phyloP scores from a whole-genome alignment of 1,140 invertebrate species.

The Aphaenogaster rudis region DNA sequence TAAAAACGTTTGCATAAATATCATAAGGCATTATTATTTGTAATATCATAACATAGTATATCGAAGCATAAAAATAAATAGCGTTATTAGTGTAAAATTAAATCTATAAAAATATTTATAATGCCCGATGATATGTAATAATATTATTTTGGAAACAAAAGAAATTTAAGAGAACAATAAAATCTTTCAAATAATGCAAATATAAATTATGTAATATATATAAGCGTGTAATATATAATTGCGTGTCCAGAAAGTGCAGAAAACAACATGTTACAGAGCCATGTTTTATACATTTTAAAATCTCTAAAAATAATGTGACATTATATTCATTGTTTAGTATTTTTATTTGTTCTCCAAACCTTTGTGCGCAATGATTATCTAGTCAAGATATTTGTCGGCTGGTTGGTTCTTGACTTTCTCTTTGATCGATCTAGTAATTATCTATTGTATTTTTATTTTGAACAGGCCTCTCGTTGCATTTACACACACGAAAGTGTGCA shows the following conservation, averaged over 20 bases:
- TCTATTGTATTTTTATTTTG: not conserved
- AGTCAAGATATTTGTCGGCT: not conserved
- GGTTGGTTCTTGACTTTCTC: not conserved
- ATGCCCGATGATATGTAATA: not conserved
- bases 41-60: not conserved
- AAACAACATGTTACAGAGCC: not conserved
- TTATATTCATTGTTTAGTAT: not conserved
- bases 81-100: not conserved
- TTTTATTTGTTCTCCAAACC: not conserved
- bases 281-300: not conserved
- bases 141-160: not conserved
- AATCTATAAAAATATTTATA: not conserved
- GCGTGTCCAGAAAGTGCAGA: not conserved
- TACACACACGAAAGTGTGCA: not conserved
- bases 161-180: not conserved
- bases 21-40: not conserved
- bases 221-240: not conserved
- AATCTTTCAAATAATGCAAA: not conserved
- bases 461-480: not conserved
- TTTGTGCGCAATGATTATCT: not conserved
- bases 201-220: not conserved
- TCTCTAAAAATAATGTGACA: not conserved
- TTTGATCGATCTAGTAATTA: not conserved
- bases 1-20: constrained; percentile 9
- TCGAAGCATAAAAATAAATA: not conserved